These are phyloP conservation scores for Triplophysa siluroides DNA, from an alignment of 2,113 vertebrate species.

Conservation along the genomic window DNA sequence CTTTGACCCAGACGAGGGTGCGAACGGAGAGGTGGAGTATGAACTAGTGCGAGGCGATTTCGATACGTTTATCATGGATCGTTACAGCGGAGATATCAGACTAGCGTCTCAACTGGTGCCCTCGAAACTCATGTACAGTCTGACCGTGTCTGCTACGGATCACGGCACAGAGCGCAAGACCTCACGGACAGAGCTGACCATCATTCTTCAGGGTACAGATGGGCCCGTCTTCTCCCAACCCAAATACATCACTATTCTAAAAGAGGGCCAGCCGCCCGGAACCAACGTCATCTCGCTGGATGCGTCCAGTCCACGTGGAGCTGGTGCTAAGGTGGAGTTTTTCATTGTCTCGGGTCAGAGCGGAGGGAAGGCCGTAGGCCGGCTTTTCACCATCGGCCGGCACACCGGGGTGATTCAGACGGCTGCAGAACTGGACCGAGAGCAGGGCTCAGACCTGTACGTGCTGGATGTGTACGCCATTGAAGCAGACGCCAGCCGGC, in stretches of 20 bases:
- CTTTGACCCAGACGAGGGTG: constrained; percentile 92
- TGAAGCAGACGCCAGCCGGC: constrained; percentile 83
- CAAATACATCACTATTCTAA: constrained; percentile 92
- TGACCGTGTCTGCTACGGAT: constrained; percentile 90
- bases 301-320: constrained; percentile 83
- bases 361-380: constrained; percentile 82
- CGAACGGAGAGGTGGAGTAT: constrained; percentile 94
- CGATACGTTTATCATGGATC: constrained; percentile 92
- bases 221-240: constrained; percentile 95
- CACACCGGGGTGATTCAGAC: constrained; percentile 89
- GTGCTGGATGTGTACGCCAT: constrained; percentile 95
- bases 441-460: constrained; percentile 89
- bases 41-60: constrained; percentile 90
- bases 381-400: constrained; percentile 93
- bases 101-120: constrained; percentile 86
- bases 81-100: constrained; percentile 90
- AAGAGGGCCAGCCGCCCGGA: constrained; percentile 92
- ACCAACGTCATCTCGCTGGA: constrained; percentile 93
- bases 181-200: constrained; percentile 87
- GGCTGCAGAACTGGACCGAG: constrained; percentile 90
- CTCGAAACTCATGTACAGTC: constrained; percentile 86
- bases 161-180: constrained; percentile 86
- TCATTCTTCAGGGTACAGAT: constrained; percentile 88
- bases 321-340: constrained; percentile 86
- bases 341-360: constrained; percentile 91